Base-by-base conservation (phyloP, 1,140 invertebrate species). In the Caenorhabditis brenneri region DNA sequence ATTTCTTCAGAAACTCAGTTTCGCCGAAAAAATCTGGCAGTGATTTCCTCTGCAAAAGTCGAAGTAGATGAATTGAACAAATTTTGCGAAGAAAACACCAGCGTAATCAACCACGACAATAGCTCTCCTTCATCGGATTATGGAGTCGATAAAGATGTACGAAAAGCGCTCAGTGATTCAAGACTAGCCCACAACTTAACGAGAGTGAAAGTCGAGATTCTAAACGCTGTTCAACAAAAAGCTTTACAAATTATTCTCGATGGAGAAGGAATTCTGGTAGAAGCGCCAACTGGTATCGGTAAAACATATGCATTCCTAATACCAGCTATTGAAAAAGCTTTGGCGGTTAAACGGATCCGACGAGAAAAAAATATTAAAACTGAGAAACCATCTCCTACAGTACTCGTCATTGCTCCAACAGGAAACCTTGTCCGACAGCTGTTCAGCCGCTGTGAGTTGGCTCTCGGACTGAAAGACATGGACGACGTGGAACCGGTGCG, bases 241-340 rank as follows among this genome's bases (percentile, higher is more conserved):
- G n/a, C 65, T 24, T 19, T 74, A 5, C n/a, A 31, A 74, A 9
- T 24, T 2, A 42, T 74, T 74, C 33, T 33, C 0, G 65, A 74
- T 46, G 36, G 65, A 24, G 6, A 15, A 1, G 65, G 65, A 42
- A 12, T 74, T n/a, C 1, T 74, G 7, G 65, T 74, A 10, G 65
- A 74, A 24, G 65, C 65, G 3, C 65, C 65, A 12, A 74, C 65
- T 7, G 65, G 65, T 36, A 74, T 74, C 22, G 65, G 65, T 7
- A 74, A 74, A 24, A 74, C 65, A 6, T 74, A 74, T 46, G 65
- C 65, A 12, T 74, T 42, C 24, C 15, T 74, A 15, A 74, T 74
- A 36, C 65, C 65, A 7, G 33, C 65, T 1, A 74, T 74, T 10
- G 65, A 74, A 27, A 39, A 15, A 4, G 33, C 36, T 9, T n/a